Evolutionary conservation across 2,888 invertebrate species (phyloP), one percentile per base, ranked within the genome.

Genomic region (Gonocerus acuteangulatus): DNA sequence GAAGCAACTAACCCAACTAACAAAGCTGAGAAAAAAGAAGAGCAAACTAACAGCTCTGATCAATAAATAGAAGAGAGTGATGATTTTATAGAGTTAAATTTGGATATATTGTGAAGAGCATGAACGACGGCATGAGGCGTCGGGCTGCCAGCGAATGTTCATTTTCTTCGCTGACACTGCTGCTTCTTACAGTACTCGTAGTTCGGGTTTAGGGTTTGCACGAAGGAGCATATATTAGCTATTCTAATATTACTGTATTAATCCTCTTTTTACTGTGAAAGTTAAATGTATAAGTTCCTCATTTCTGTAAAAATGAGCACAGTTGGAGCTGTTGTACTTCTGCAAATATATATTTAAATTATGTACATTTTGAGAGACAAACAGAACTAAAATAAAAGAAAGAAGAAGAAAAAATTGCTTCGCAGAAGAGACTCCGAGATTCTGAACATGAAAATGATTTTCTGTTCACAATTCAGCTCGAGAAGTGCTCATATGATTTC

Each of bases 221-320:
- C 27, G 27, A 27, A 27, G 27, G 27, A 27, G 27, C 27, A 27
- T 27, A 27, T 57, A 45, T 44, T 57, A 47, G 57, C 34, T 57
- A 44, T 45, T 27, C 18, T 57, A 32, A 44, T 27, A 15, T 47
- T 45, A 18, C 32, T 57, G 42, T 47, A 36, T 19, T 57, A 57
- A 57, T 44, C 47, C 47, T 57, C 27, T 57, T 54, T 45, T 44
- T 57, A 47, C 44, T 49, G 32, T 57, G 57, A 57, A 44, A 16
- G 22, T 49, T 49, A n/a, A 22, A 16, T 49, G 23, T 15, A 15
- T 42, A n/a, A 54, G 54, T 57, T 57, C 57, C 57, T 57, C 57
- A n/a, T 57, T 57, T 57, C 34, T 27, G 21, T 22, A 15, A 23
- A 32, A 56, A 22, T 42, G 56, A 56, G 56, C 44, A 45, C 45